Evolutionary conservation across 2,113 vertebrate genomes (phyloP), one percentile per base, ranked within the genome.

Genomic region (Crotalus tigris): DNA sequence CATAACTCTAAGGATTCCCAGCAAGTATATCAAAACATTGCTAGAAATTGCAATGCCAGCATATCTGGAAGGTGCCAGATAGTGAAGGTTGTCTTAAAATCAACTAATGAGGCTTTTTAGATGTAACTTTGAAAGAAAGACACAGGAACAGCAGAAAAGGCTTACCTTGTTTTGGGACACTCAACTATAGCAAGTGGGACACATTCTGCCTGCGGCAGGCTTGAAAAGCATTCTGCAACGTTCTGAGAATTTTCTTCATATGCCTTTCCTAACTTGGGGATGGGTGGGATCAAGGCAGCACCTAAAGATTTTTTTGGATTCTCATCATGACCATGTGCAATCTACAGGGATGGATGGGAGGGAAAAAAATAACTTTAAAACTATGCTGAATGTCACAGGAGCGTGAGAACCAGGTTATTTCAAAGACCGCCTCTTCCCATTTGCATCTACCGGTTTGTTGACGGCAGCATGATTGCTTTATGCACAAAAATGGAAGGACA

Each of bases 131-230:
- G 54, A 33, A 61, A 53, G 9, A 86, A 33, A 87, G 44, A 3
- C 53, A 87, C 29, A 51, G 3, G 90, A 57, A 90, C 3, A 44
- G 64, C 29, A 51, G 21, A 51, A 33, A 15, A 87, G 17, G 10
- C 93, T 96, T 96, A 98, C 97, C 95, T 93, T 5, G 46, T 61
- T 0, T 5, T 7, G 8, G 33, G 12, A 11, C 33, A n/a, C 54
- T 93, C 93, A 11, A 69, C 91, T 46, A 87, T 59, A 0, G 0
- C 64, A 75, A 94, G 81, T 57, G 75, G 1, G 5, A 26, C 93
- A 89, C 64, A 94, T 86, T 46, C 21, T 3, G 86, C 10, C n/a
- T 85, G 24, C 46, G 29, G 26, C 88, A 87, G 54, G 11, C 85
- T 87, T 54, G 29, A 54, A n/a, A 92, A 44, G 58, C 75, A 55